Conservation (phyloP, 1,140 invertebrate species). For the Drosophila repleta region DNA sequence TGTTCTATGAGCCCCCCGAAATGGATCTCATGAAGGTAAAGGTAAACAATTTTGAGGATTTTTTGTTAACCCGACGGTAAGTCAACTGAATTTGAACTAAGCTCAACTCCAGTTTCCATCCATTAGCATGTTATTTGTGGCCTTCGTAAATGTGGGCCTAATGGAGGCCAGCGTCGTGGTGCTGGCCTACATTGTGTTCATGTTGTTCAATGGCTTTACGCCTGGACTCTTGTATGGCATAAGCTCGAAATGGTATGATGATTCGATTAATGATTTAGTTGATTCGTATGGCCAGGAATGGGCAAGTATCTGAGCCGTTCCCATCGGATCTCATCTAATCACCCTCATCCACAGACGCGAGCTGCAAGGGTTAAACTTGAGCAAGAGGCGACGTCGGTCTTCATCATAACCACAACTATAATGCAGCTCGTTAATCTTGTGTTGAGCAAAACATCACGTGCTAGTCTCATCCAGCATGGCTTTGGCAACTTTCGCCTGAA, state of each 20-base stretch:
- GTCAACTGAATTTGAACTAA: not conserved
- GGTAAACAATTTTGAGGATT: slow-evolving; percentile 46
- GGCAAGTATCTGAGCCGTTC: slow-evolving; percentile 20
- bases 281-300: slow-evolving; percentile 67
- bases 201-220: slow-evolving; percentile 49
- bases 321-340: not conserved
- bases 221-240: slow-evolving; percentile 32
- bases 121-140: slow-evolving; percentile 44
- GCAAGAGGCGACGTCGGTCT: too few relatives aligned
- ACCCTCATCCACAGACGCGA: too few relatives aligned
- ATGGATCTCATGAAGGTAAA: slow-evolving; percentile 44
- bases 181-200: slow-evolving; percentile 42
- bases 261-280: slow-evolving; percentile 22
- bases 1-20: slow-evolving; percentile 47
- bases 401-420: slow-evolving; percentile 37
- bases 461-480: slow-evolving; percentile 46
- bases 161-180: slow-evolving; percentile 50
- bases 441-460: slow-evolving; percentile 43
- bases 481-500: slow-evolving; percentile 38
- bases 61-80: slow-evolving; percentile 48
- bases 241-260: slow-evolving; percentile 27
- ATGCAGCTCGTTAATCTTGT: slow-evolving; percentile 59
- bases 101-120: not conserved
- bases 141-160: slow-evolving; percentile 46
- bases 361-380: too few relatives aligned